These are phyloP conservation scores for Choristoneura rosaceana DNA, from an alignment of 2,888 invertebrate species.

Conservation along the genomic window DNA sequence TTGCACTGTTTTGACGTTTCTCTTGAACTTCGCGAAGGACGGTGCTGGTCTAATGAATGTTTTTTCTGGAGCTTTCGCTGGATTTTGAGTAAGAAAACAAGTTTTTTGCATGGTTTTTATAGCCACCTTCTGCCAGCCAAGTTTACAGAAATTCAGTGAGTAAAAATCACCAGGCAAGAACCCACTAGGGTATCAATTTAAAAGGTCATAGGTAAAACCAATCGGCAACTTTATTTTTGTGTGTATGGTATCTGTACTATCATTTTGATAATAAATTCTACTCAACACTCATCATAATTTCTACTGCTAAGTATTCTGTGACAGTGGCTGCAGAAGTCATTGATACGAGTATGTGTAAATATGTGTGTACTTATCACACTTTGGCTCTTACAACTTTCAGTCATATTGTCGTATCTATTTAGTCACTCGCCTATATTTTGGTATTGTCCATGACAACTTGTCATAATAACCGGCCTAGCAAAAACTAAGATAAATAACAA, in stretches of 20 bases:
- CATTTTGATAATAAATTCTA: too few species aligned
- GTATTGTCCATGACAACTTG: constrained; percentile 23
- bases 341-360: neutral
- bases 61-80: too few species aligned
- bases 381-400: neutral
- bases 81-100: too few species aligned
- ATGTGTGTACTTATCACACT: neutral
- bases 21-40: neutral
- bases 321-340: neutral
- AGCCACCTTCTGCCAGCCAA: too few species aligned
- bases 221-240: too few species aligned
- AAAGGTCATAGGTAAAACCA: too few species aligned
- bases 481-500: constrained; percentile 42
- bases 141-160: too few species aligned
- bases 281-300: too few species aligned
- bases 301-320: neutral
- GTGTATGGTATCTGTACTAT: too few species aligned
- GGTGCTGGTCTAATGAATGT: neutral
- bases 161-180: too few species aligned
- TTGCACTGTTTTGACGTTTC: constrained; percentile 11
- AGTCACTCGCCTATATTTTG: neutral
- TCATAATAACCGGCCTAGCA: constrained; percentile 35
- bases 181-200: too few species aligned
- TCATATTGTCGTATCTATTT: neutral
- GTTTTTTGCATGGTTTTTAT: too few species aligned